Evolutionary conservation across 2,888 invertebrate genomes (phyloP).

Genomic region (Falcaria lacertinaria): DNA sequence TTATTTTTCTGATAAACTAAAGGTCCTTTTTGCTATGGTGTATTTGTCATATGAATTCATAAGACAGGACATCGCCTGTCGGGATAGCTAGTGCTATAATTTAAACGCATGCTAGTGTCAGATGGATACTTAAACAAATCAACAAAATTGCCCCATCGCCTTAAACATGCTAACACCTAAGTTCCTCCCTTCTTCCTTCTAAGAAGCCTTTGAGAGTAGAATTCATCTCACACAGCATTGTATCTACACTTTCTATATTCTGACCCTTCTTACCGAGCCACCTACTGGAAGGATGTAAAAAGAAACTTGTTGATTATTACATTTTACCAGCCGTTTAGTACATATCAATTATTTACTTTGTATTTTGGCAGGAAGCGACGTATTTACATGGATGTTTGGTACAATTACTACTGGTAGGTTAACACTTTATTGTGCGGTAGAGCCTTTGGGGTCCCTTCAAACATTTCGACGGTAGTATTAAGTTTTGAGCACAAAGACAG

Average conservation of each 20-base stretch:
- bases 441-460: constrained; percentile 20
- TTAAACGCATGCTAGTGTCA: too few species aligned
- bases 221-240: not conserved
- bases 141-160: too few species aligned
- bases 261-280: not conserved
- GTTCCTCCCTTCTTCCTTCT: too few species aligned
- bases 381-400: constrained; percentile 21
- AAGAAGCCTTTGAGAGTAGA: not conserved
- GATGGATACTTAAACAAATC: too few species aligned
- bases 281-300: not conserved
- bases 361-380: constrained; percentile 28
- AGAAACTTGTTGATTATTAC: not conserved
- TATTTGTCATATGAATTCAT: too few species aligned
- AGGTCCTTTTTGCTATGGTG: too few species aligned
- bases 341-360: constrained; percentile 25
- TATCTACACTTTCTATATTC: not conserved
- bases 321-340: constrained; percentile 2
- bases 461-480: constrained; percentile 14
- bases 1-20: too few species aligned
- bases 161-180: too few species aligned
- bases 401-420: constrained; percentile 1
- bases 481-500: not conserved
- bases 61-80: too few species aligned
- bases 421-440: constrained; percentile 7
- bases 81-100: too few species aligned